A percentile compares a stretch with the other conserved stretches of the same genome.
These are phyloP conservation scores for Noctua pronuba DNA, from an alignment of 2,888 invertebrate genomes.

Conservation along the genomic window DNA sequence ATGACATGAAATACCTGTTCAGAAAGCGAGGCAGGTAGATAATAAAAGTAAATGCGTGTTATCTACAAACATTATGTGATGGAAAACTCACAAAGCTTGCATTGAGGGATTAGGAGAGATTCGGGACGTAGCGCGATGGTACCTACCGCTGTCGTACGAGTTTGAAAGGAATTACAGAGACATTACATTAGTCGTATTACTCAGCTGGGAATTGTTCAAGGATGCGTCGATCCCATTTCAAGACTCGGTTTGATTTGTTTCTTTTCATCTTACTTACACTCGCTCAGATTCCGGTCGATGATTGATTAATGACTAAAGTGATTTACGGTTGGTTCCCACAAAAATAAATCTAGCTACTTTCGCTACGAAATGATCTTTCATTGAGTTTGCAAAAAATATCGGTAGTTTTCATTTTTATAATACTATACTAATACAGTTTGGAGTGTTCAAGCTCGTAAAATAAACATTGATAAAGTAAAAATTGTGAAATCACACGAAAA, in stretches of 20 bases:
- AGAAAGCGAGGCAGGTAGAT: constrained; percentile 41
- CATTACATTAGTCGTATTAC: constrained; percentile 68
- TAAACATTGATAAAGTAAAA: neutral
- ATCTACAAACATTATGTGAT: constrained; percentile 61
- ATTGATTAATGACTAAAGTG: constrained; percentile 58
- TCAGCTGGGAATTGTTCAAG: constrained; percentile 62
- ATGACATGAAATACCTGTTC: constrained; percentile 57
- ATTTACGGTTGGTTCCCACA: constrained; percentile 39
- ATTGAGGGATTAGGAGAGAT: constrained; percentile 66
- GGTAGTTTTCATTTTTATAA: neutral
- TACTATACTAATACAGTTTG: neutral
- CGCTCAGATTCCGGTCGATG: constrained; percentile 41
- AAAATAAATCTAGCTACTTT: constrained; percentile 45
- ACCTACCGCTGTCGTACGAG: constrained; percentile 43
- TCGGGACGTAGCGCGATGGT: constrained; percentile 19
- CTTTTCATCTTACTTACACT: constrained; percentile 32
- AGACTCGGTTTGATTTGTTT: constrained; percentile 47
- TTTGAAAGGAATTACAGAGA: constrained; percentile 66
- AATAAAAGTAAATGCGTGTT: constrained; percentile 64
- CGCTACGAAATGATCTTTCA: constrained; percentile 23
- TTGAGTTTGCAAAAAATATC: constrained; percentile 4
- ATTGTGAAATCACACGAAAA: neutral
- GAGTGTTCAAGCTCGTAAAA: neutral
- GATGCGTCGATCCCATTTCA: constrained; percentile 45
- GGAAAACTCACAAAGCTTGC: constrained; percentile 64